Percentiles rank a stretch among this genome's conserved stretches.
Evolutionary conservation across 1,140 invertebrate species (phyloP).

Genomic region (Eumaeus atala): DNA sequence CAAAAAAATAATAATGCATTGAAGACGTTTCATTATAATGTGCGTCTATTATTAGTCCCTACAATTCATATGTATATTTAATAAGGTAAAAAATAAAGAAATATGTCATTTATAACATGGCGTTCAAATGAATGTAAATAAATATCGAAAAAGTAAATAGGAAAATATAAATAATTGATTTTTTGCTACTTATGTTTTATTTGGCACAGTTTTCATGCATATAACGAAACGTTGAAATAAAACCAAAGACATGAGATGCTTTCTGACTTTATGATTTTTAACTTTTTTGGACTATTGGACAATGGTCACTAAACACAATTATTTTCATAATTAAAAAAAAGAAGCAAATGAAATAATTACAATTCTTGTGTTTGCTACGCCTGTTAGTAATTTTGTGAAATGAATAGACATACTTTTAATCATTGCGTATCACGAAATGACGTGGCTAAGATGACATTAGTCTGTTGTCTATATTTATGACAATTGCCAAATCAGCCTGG

Average conservation of each 20-base stretch:
- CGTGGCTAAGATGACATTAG: slow-evolving; percentile 65
- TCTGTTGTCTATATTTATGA: slow-evolving; percentile 38
- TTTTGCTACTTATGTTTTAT: slow-evolving; percentile 17
- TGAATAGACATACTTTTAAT: too few relatives aligned
- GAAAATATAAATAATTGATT: slow-evolving; percentile 9
- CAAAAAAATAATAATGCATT: slow-evolving; percentile 69
- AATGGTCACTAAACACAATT: slow-evolving; percentile 8
- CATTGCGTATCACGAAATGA: slow-evolving; percentile 65
- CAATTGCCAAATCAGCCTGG: slow-evolving; percentile 70
- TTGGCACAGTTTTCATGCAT: slow-evolving; percentile 16
- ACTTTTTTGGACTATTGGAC: not conserved
- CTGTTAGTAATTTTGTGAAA: too few relatives aligned
- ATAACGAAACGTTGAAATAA: slow-evolving; percentile 35
- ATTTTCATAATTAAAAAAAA: not conserved
- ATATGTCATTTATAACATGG: not conserved
- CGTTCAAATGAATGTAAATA: not conserved
- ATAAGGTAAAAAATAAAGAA: not conserved
- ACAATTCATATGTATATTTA: slow-evolving; percentile 4
- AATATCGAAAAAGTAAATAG: not conserved
- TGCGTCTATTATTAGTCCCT: slow-evolving; percentile 17
- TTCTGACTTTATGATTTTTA: not conserved
- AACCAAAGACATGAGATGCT: slow-evolving; percentile 35
- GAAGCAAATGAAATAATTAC: too few relatives aligned
- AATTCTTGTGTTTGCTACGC: too few relatives aligned
- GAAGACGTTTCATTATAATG: slow-evolving; percentile 59